These are phyloP conservation scores for Limnephilus lunatus DNA, from an alignment of 2,888 invertebrate species.

Conservation along the genomic window DNA sequence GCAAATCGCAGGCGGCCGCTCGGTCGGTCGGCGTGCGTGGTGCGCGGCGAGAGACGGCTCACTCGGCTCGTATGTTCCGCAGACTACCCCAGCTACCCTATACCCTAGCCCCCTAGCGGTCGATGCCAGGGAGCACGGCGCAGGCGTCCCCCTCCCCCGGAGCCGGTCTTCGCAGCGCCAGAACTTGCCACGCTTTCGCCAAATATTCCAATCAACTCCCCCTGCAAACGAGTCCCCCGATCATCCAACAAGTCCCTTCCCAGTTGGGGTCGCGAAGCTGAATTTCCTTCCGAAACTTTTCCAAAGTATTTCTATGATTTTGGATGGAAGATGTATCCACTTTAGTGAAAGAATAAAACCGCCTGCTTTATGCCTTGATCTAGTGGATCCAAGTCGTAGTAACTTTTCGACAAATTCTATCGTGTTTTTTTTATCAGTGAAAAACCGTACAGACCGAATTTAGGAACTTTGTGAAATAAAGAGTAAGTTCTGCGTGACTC, in stretches of 20 bases:
- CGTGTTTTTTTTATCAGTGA: neutral
- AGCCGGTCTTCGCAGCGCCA: neutral
- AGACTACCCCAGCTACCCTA: neutral
- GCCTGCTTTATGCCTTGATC: neutral
- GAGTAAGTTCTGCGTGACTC: neutral
- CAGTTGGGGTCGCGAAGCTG: neutral
- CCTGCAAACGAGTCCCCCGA: neutral
- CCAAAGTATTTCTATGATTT: neutral
- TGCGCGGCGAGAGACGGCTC: conserved; percentile 7
- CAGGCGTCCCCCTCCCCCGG: neutral
- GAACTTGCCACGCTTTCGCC: neutral
- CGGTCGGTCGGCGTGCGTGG: neutral
- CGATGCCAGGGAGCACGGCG: neutral
- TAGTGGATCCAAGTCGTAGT: neutral
- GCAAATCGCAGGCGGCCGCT: neutral
- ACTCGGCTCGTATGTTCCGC: neutral
- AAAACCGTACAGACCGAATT: neutral
- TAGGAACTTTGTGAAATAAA: neutral
- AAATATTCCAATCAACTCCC: neutral
- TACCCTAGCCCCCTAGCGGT: conserved; percentile 7
- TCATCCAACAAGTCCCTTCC: neutral
- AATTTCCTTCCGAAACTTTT: neutral
- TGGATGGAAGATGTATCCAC: neutral
- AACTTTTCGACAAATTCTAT: neutral
- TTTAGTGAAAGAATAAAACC: neutral